phyloP scores from a whole-genome alignment of 2,797 vertebrate genomes.

The Neostethus bicornis region DNA sequence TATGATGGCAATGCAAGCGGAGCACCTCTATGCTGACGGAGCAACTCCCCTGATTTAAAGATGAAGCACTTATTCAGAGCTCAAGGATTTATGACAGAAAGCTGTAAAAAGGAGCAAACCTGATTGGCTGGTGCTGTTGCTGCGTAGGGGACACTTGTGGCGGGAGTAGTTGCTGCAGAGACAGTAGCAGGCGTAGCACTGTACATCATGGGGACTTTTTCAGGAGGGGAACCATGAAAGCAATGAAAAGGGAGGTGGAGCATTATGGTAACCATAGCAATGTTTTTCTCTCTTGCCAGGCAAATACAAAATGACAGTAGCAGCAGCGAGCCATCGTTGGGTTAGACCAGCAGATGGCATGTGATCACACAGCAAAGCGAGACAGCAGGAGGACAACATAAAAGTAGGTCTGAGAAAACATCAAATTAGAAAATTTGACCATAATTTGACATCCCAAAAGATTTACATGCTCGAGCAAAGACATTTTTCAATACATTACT shows the following conservation, averaged over 20 bases:
- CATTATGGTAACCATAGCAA: conserved; percentile 95
- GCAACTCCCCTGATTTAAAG: conserved; percentile 56
- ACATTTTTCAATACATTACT: too few relatives aligned
- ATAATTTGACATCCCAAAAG: conserved; percentile 87
- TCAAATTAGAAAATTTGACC: conserved; percentile 92
- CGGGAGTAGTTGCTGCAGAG: conserved; percentile 99
- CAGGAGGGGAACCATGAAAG: conserved; percentile 99
- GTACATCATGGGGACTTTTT: conserved; percentile 99
- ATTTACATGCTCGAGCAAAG: too few relatives aligned
- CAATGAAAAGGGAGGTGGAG: conserved; percentile 99
- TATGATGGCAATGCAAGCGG: conserved; percentile 65
- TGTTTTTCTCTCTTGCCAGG: conserved; percentile 85
- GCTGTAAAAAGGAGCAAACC: conserved; percentile 99
- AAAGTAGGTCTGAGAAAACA: conserved; percentile 88
- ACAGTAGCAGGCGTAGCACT: conserved; percentile 99
- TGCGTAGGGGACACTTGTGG: conserved; percentile 99
- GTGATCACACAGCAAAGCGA: conserved; percentile 98
- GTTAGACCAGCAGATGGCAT: conserved; percentile 99
- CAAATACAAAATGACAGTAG: conserved; percentile 90
- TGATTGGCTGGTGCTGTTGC: conserved; percentile 99
- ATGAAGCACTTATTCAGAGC: conserved; percentile 93
- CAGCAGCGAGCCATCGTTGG: conserved; percentile 96
- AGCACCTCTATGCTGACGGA: conserved; percentile 52
- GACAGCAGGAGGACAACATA: conserved; percentile 89
- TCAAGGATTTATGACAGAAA: conserved; percentile 96